phyloP scores from a whole-genome alignment of 1,140 invertebrate genomes.

The Oscheius sp. region DNA sequence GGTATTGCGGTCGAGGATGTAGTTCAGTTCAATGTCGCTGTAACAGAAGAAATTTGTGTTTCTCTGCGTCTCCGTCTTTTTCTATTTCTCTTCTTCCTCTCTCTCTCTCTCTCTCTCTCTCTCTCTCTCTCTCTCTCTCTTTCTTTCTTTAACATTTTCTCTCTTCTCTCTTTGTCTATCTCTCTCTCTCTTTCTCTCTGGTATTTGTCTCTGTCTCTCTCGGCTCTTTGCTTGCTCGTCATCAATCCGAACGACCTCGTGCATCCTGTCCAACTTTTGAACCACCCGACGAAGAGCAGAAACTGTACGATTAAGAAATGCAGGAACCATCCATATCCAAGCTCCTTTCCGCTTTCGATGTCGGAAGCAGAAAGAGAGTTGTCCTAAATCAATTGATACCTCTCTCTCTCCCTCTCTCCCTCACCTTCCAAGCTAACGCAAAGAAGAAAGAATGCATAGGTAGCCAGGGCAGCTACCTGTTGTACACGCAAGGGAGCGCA shows the following conservation, averaged over 20 bases:
- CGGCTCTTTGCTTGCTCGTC: slow-evolving; percentile 15
- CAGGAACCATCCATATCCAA: slow-evolving; percentile 19
- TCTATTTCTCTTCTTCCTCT: too few relatives aligned
- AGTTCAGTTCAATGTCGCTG: slow-evolving; percentile 40
- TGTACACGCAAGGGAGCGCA: slow-evolving; percentile 30
- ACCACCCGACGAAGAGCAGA: slow-evolving; percentile 31
- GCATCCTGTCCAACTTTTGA: slow-evolving; percentile 15
- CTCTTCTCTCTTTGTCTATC: too few relatives aligned
- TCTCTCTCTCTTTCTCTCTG: too few relatives aligned
- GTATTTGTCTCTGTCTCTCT: too few relatives aligned
- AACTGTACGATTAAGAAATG: slow-evolving; percentile 34
- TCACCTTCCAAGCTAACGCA: slow-evolving; percentile 9
- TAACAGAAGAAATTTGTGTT: too few relatives aligned
- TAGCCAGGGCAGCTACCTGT: slow-evolving; percentile 34
- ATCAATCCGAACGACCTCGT: slow-evolving; percentile 34
- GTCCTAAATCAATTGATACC: too few relatives aligned
- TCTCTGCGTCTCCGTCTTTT: too few relatives aligned
- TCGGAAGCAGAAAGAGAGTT: slow-evolving; percentile 29
- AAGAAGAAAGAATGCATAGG: slow-evolving; percentile 37
- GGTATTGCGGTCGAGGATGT: slow-evolving; percentile 37
- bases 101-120: too few relatives aligned
- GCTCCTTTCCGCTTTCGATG: slow-evolving; percentile 26
- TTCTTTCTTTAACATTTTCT: too few relatives aligned
- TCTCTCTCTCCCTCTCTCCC: too few relatives aligned
- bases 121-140: too few relatives aligned